These are phyloP conservation scores for Acleris literana DNA, from an alignment of 2,888 invertebrate species.

Conservation along the genomic window DNA sequence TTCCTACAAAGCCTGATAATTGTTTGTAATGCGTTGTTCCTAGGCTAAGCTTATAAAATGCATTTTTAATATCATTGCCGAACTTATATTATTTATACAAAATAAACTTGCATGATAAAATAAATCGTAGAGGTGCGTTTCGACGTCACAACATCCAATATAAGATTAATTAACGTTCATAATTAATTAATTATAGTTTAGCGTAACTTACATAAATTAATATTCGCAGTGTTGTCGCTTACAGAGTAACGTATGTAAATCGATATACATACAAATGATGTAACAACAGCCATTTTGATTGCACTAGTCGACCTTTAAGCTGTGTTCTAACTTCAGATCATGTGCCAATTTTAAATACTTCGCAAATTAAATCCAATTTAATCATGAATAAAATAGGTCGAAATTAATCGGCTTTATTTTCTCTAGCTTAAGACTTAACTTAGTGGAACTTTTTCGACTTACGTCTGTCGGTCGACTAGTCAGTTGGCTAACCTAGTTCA, in stretches of 20 bases:
- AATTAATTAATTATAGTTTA: slow-evolving; percentile 57
- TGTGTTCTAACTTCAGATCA: slow-evolving; percentile 5
- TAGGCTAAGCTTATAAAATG: slow-evolving; percentile 65
- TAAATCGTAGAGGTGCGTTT: slow-evolving; percentile 61
- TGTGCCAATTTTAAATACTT: neutral
- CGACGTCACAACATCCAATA: slow-evolving; percentile 75
- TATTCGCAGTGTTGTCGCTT: slow-evolving; percentile 77
- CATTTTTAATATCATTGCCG: slow-evolving; percentile 52
- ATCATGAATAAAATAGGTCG: too few species aligned
- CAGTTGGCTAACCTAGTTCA: neutral
- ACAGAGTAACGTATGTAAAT: slow-evolving; percentile 59
- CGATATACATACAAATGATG: slow-evolving; percentile 52
- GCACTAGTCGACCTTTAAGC: slow-evolving; percentile 20
- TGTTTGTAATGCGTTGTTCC: slow-evolving; percentile 48
- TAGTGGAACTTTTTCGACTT: neutral
- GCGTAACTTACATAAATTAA: slow-evolving; percentile 68
- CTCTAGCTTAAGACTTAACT: neutral
- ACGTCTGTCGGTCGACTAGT: neutral
- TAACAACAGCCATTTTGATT: slow-evolving; percentile 46
- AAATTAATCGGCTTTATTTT: neutral
- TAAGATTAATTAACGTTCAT: slow-evolving; percentile 49
- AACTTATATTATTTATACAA: slow-evolving; percentile 55
- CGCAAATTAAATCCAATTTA: too few species aligned
- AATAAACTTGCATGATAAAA: slow-evolving; percentile 44
- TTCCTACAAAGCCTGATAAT: slow-evolving; percentile 48